Conservation (phyloP, 2,888 invertebrate genomes). For the Periphyllus acericola region DNA sequence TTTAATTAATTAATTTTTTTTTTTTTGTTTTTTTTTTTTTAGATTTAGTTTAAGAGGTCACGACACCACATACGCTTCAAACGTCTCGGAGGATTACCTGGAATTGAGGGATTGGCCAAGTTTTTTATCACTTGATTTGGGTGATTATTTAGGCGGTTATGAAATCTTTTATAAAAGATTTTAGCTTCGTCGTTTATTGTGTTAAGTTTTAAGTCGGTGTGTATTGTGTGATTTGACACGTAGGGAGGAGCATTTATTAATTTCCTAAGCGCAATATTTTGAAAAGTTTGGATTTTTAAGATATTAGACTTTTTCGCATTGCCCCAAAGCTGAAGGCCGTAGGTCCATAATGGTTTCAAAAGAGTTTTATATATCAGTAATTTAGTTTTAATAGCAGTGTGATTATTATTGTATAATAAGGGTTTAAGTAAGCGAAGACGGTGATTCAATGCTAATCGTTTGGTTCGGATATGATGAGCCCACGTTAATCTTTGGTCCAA, state of each 20-base stretch:
- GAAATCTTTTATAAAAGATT: conserved; percentile 27
- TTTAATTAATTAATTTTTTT: not conserved
- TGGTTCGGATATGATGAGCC: not conserved
- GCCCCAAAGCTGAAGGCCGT: conserved; percentile 2
- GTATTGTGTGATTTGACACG: conserved; percentile 3
- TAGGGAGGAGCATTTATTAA: conserved; percentile 10
- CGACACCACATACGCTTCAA: conserved; percentile 4
- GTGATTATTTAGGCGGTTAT: not conserved
- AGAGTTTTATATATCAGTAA: conserved; percentile 4
- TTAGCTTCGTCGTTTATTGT: conserved; percentile 1
- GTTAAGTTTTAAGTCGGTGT: not conserved
- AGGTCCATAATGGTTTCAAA: conserved; percentile 9
- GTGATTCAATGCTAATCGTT: conserved; percentile 28
- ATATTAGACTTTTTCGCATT: conserved; percentile 6
- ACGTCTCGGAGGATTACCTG: not conserved
- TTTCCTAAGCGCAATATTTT: conserved; percentile 8
- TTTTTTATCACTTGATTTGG: conserved; percentile 20
- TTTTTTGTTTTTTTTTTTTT: not conserved
- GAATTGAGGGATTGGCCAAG: not conserved
- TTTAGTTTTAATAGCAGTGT: not conserved
- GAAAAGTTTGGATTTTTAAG: not conserved
- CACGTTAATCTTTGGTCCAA: no score
- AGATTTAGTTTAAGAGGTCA: not conserved
- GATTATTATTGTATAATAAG: not conserved
- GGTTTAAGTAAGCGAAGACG: conserved; percentile 2